Percentiles rank a stretch among this genome's conserved stretches.
Evolutionary conservation across 2,888 invertebrate genomes (phyloP).

Genomic region (Aspidapion aeneum): DNA sequence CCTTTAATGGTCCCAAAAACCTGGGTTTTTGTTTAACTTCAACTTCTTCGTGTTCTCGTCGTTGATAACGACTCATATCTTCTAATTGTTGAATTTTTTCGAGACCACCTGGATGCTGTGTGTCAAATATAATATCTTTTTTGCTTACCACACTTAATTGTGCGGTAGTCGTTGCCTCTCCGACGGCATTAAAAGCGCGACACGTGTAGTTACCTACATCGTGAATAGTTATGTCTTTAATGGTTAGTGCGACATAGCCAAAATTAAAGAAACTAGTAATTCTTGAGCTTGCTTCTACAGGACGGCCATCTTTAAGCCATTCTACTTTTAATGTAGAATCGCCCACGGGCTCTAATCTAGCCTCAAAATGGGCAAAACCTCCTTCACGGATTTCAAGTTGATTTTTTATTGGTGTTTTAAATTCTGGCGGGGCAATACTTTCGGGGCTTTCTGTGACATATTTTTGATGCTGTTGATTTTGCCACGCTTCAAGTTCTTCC

Average conservation of each 20-base stretch:
- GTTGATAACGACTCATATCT: constrained; percentile 72
- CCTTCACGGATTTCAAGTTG: constrained; percentile 85
- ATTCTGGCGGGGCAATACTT: constrained; percentile 76
- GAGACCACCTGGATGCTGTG: constrained; percentile 88
- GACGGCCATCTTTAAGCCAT: constrained; percentile 89
- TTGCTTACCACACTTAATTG: constrained; percentile 81
- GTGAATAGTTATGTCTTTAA: constrained; percentile 84
- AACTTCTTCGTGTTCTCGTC: constrained; percentile 64
- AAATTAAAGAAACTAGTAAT: constrained; percentile 93
- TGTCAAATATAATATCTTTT: constrained; percentile 82
- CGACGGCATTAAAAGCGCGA: constrained; percentile 80
- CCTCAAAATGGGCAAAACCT: constrained; percentile 94
- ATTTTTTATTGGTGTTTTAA: constrained; percentile 86
- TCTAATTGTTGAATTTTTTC: constrained; percentile 89
- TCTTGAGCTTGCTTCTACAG: constrained; percentile 89
- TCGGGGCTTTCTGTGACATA: constrained; percentile 79
- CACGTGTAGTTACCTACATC: constrained; percentile 91
- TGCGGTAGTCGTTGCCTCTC: constrained; percentile 80
- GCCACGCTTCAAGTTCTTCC: constrained; percentile 87
- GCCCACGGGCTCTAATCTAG: constrained; percentile 88
- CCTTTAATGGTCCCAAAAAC: constrained; percentile 85
- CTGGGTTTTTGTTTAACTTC: constrained; percentile 77
- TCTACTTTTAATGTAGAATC: constrained; percentile 87
- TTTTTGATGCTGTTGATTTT: constrained; percentile 75
- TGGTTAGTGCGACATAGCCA: constrained; percentile 91